phyloP scores from a whole-genome alignment of 1,140 invertebrate species.

The Drosophila arawakana region DNA sequence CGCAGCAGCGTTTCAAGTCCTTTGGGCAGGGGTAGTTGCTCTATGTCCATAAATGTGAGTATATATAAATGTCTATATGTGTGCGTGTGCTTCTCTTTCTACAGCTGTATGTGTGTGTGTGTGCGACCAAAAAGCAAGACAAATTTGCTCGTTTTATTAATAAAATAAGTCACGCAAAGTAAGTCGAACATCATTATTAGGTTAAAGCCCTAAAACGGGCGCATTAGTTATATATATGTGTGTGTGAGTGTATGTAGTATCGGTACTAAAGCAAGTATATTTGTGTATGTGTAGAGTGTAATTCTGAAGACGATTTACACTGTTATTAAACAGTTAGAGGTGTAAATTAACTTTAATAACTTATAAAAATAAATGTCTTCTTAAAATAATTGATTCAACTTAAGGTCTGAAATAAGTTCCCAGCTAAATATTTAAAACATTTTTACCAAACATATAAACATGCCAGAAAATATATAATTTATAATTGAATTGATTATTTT shows the following conservation, averaged over 20 bases:
- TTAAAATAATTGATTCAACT: too few relatives aligned
- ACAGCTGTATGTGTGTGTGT: not conserved
- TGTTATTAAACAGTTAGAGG: slow-evolving; percentile 5
- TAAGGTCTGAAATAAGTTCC: too few relatives aligned
- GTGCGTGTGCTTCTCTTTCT: slow-evolving; percentile 4
- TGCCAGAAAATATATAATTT: too few relatives aligned
- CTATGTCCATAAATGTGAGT: not conserved
- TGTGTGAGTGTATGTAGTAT: slow-evolving; percentile 2
- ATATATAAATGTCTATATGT: not conserved
- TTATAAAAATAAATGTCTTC: too few relatives aligned
- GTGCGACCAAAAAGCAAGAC: slow-evolving; percentile 80
- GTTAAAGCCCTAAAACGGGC: slow-evolving; percentile 81
- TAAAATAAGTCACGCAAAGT: slow-evolving; percentile 83
- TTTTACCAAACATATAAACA: too few relatives aligned
- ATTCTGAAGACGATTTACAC: slow-evolving; percentile 23
- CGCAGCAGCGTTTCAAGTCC: not conserved
- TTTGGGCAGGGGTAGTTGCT: slow-evolving; percentile 5
- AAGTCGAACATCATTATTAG: slow-evolving; percentile 83
- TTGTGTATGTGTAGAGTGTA: not conserved
- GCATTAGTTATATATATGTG: slow-evolving; percentile 55
- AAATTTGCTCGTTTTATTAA: slow-evolving; percentile 83
- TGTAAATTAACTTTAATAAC: too few relatives aligned
- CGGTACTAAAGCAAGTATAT: not conserved
- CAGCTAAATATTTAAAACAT: too few relatives aligned
- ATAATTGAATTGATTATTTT: too few relatives aligned